Base-by-base conservation (phyloP, 2,888 invertebrate genomes). In the Dryadula phaetusa region DNA sequence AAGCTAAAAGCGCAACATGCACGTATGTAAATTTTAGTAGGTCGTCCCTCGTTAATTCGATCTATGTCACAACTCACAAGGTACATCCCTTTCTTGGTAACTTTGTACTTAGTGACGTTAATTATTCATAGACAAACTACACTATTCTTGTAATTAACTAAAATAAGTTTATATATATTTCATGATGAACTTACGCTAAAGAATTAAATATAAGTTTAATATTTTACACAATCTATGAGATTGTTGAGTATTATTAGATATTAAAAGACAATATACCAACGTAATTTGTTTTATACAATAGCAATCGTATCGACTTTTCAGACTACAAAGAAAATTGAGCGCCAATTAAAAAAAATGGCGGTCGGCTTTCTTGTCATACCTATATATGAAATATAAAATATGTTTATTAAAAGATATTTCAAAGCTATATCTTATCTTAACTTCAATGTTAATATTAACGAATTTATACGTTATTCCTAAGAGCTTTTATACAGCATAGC, bases 11-110 rank as follows among this genome's bases (percentile, higher is more conserved):
- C 81, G 85, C 87, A 84, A 87, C 87, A 89, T 89, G 87, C 88
- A 89, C 88, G 87, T 86, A 88, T 90, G 90, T 90, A 90, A 90
- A 91, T 88, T 88, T 82, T 80, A 83, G 80, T 76, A 74, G 77
- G 83, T 82, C 80, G 79, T 77, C 79, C 73, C 76, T 88, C 88
- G 88, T 91, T 91, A 90, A 90, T 90, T 88, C 83, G 83, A 81
- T 80, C 74, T 85, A 86, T 89, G 90, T 90, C 89, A 86, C 82
- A 82, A 77, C 90, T 90, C 89, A 86, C 82, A 82, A 77, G 82
- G 88, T 78, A 88, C 89, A 87, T 86, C 90, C 91, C 89, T 86
- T 90, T 89, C 89, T 88, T 85, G 81, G 90, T 90, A 84, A 84
- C 79, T 77, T 79, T 73, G n/a, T 60, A 60, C 8, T 42, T 32